phyloP scores from a whole-genome alignment of 2,888 invertebrate species.

The Lottia gigantea region DNA sequence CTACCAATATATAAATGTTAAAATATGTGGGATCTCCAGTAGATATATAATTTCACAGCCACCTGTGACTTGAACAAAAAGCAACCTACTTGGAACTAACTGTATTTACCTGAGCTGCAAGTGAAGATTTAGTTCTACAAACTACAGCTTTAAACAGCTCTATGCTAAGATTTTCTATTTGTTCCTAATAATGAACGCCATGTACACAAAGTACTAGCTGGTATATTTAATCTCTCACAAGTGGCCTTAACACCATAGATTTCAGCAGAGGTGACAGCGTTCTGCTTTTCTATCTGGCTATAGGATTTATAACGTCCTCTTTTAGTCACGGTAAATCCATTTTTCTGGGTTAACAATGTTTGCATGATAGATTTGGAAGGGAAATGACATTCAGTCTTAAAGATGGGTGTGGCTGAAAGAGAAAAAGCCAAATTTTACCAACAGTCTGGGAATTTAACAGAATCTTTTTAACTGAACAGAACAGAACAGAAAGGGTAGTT shows the following conservation, averaged over 20 bases:
- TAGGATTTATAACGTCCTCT: slow-evolving; percentile 7
- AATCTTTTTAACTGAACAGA: no score
- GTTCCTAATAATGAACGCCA: not conserved
- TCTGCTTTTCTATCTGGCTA: slow-evolving; percentile 7
- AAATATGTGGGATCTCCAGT: no score
- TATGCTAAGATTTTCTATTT: no score
- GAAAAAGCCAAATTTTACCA: not conserved
- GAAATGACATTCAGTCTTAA: not conserved
- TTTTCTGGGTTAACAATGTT: not conserved
- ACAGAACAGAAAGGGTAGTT: no score
- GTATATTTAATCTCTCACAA: not conserved
- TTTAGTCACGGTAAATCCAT: not conserved
- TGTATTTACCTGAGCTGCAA: no score
- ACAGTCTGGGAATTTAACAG: no score
- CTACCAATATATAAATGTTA: no score
- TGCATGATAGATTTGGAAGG: not conserved
- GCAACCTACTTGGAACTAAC: no score
- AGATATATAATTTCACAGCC: no score
- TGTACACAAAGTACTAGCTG: slow-evolving; percentile 7
- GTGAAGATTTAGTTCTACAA: no score
- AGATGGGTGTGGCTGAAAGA: not conserved
- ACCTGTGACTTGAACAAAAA: no score
- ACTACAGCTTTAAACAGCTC: no score
- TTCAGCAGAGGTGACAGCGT: slow-evolving; percentile 1
- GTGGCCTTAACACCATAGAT: slow-evolving; percentile 9